Conservation (phyloP, 2,888 invertebrate genomes). For the Drosophila buzzatii region DNA sequence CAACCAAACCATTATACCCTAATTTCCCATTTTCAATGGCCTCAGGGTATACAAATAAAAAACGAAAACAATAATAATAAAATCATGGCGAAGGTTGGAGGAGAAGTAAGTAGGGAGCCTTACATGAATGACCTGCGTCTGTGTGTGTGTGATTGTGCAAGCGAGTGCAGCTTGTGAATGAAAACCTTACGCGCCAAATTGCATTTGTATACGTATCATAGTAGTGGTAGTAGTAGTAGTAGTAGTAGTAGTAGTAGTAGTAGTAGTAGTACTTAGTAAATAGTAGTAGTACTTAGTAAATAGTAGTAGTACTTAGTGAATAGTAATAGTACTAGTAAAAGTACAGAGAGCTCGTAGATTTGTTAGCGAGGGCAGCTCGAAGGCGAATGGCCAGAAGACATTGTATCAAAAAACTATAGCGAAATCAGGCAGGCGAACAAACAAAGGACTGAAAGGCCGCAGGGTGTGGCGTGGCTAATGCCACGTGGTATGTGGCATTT, state of each 20-base stretch:
- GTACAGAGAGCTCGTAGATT: background rate
- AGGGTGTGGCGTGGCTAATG: constrained; percentile 15
- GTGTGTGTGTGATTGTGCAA: constrained; percentile 11
- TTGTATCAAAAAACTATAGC: constrained; percentile 43
- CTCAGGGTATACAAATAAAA: no score
- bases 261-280: constrained; percentile 7
- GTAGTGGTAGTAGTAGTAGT: constrained; percentile 6
- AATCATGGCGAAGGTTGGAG: background rate
- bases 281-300: constrained; percentile 1
- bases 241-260: constrained; percentile 15
- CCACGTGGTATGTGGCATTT: constrained; percentile 56
- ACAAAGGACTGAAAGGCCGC: background rate
- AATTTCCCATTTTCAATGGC: no score
- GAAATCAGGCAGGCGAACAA: background rate
- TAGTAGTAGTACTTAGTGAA: background rate
- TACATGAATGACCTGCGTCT: background rate
- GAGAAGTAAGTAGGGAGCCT: background rate
- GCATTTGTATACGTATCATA: constrained; percentile 26
- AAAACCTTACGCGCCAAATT: constrained; percentile 54
- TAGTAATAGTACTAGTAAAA: constrained; percentile 2
- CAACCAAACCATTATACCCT: no score
- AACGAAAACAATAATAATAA: no score
- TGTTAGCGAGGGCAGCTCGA: constrained; percentile 16
- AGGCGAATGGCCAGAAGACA: constrained; percentile 20
- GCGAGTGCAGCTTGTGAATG: constrained; percentile 54